Conservation (phyloP, 2,797 vertebrate species). For the Trichosurus vulpecula region DNA sequence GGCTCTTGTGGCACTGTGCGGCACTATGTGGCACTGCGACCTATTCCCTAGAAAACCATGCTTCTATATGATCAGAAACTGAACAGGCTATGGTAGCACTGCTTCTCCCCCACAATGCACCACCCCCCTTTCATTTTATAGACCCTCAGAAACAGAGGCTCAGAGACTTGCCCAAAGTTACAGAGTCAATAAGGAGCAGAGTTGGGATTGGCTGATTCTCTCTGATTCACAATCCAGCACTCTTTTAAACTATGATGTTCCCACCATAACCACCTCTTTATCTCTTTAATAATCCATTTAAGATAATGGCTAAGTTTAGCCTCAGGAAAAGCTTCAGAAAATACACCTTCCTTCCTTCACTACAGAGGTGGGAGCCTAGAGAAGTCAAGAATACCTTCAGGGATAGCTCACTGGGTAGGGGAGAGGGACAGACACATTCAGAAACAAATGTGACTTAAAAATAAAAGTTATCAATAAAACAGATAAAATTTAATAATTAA, state of each 20-base stretch:
- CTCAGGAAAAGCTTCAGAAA: not conserved
- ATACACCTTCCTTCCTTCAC: not conserved
- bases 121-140: not conserved
- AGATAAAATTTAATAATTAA: not conserved
- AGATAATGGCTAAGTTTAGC: not conserved
- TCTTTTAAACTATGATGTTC: not conserved
- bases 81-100: not conserved
- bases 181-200: not conserved
- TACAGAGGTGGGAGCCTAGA: not conserved
- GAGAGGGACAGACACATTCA: not conserved
- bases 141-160: not conserved
- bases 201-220: not conserved
- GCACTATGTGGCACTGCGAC: too few relatives aligned
- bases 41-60: not conserved
- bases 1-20: not conserved
- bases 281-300: not conserved
- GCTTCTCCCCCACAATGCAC: too few relatives aligned
- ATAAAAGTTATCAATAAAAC: not conserved
- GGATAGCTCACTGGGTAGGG: not conserved
- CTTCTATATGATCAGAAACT: not conserved
- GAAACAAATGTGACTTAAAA: not conserved
- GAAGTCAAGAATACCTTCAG: not conserved
- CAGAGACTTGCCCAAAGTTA: not conserved
- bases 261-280: not conserved
- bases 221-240: not conserved